A percentile compares a stretch with the other conserved stretches of the same genome.
These are phyloP conservation scores for Leptopilina drosophilae DNA, from an alignment of 2,888 invertebrate species.

Conservation along the genomic window DNA sequence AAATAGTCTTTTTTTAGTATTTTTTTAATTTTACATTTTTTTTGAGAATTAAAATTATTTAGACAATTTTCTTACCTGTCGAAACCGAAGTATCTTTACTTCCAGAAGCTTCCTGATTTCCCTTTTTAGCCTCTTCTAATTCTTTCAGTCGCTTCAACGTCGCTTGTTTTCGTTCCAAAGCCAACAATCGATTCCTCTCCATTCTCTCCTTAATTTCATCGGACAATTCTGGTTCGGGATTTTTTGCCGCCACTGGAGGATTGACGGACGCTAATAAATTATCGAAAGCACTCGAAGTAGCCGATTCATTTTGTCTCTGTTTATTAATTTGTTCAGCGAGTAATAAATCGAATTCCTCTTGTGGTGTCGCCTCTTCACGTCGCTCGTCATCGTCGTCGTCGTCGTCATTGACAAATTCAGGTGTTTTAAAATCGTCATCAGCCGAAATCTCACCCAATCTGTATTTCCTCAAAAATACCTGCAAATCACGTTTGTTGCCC, in stretches of 20 bases:
- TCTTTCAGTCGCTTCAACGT: slow-evolving; percentile 72
- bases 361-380: slow-evolving; percentile 72
- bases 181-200: slow-evolving; percentile 82
- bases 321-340: slow-evolving; percentile 82
- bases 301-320: slow-evolving; percentile 58
- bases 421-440: slow-evolving; percentile 70
- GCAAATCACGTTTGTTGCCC: slow-evolving; percentile 88
- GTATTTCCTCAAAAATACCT: slow-evolving; percentile 84
- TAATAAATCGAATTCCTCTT: slow-evolving; percentile 83
- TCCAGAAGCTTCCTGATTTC: slow-evolving; percentile 17
- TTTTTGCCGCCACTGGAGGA: slow-evolving; percentile 28
- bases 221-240: slow-evolving; percentile 71
- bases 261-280: slow-evolving; percentile 3
- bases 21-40: no score
- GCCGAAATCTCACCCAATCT: slow-evolving; percentile 80
- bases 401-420: slow-evolving; percentile 78
- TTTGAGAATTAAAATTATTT: no score
- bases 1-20: no score
- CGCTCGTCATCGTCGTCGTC: slow-evolving; percentile 67
- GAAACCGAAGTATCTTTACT: background rate
- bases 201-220: slow-evolving; percentile 84
- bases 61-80: no score
- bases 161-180: slow-evolving; percentile 82
- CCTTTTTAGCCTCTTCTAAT: slow-evolving; percentile 12
- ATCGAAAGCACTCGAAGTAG: slow-evolving; percentile 28